Conservation (phyloP, 2,888 invertebrate species). For the Mythimna albipuncta region DNA sequence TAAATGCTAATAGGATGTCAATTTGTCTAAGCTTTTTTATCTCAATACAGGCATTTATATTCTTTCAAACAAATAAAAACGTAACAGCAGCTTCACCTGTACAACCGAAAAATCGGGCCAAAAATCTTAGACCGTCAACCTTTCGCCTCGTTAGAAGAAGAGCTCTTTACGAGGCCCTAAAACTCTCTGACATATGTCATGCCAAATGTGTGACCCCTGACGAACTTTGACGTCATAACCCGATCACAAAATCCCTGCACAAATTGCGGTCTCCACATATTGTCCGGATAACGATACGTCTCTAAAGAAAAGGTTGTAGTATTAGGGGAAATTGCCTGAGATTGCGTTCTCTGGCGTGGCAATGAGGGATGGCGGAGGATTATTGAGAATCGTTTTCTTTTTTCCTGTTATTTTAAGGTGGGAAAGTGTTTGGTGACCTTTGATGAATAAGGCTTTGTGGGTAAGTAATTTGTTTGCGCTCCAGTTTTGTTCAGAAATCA, state of each 20-base stretch:
- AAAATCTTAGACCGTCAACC: constrained; percentile 9
- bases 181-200: constrained; percentile 41
- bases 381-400: constrained; percentile 38
- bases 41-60: no score
- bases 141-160: constrained; percentile 31
- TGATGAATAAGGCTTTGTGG: constrained; percentile 2
- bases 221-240: constrained; percentile 51
- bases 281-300: constrained; percentile 55
- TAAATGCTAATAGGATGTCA: no score
- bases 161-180: constrained; percentile 46
- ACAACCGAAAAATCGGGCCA: neutral
- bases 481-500: neutral
- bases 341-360: constrained; percentile 39
- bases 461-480: constrained; percentile 10
- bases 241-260: constrained; percentile 50
- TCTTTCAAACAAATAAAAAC: no score
- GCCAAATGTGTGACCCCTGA: constrained; percentile 34
- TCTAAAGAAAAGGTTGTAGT: constrained; percentile 50
- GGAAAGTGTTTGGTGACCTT: constrained; percentile 5
- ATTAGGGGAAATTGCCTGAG: constrained; percentile 54
- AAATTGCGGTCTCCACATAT: constrained; percentile 59
- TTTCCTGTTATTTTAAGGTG: constrained; percentile 45
- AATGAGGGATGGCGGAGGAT: constrained; percentile 44
- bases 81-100: neutral
- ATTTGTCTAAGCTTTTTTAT: no score